Conservation (phyloP, 1,140 invertebrate genomes). For the Paracyclopina nana region DNA sequence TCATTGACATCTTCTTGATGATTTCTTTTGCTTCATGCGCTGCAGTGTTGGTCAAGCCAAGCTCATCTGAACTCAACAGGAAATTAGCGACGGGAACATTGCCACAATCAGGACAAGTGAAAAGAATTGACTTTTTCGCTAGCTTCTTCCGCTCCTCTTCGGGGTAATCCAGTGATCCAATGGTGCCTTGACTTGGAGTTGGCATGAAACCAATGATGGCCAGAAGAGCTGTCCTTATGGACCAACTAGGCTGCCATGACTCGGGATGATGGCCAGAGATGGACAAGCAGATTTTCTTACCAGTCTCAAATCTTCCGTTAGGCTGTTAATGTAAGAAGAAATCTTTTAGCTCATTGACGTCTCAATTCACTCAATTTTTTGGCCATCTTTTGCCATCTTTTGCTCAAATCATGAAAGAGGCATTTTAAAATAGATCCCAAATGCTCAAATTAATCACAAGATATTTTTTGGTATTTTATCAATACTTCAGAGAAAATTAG, state of each 20-base stretch:
- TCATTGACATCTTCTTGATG: constrained; percentile 1
- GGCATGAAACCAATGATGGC: constrained; percentile 91
- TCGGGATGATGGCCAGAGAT: constrained; percentile 95
- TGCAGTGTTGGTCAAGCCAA: background rate
- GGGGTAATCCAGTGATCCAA: constrained; percentile 72
- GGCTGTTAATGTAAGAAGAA: too few relatives aligned
- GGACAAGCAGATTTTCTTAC: constrained; percentile 87
- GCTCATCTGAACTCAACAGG: constrained; percentile 5
- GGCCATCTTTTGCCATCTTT: too few relatives aligned
- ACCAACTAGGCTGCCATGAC: constrained; percentile 92
- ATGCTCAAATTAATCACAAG: too few relatives aligned
- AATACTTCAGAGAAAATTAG: too few relatives aligned
- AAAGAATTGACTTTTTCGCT: constrained; percentile 43
- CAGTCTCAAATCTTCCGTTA: constrained; percentile 81
- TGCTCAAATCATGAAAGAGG: too few relatives aligned
- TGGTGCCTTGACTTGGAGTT: constrained; percentile 60
- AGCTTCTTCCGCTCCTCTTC: constrained; percentile 56
- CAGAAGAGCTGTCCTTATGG: constrained; percentile 73
- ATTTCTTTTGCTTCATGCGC: constrained; percentile 11
- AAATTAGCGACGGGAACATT: constrained; percentile 14
- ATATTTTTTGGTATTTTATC: too few relatives aligned
- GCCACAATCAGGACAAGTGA: constrained; percentile 13
- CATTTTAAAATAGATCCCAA: too few relatives aligned
- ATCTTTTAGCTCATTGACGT: too few relatives aligned
- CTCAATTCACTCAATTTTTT: too few relatives aligned